Percentiles rank a stretch among this genome's conserved stretches.
These are phyloP conservation scores for Volucella zonaria DNA, from an alignment of 2,888 invertebrate genomes.

Conservation along the genomic window DNA sequence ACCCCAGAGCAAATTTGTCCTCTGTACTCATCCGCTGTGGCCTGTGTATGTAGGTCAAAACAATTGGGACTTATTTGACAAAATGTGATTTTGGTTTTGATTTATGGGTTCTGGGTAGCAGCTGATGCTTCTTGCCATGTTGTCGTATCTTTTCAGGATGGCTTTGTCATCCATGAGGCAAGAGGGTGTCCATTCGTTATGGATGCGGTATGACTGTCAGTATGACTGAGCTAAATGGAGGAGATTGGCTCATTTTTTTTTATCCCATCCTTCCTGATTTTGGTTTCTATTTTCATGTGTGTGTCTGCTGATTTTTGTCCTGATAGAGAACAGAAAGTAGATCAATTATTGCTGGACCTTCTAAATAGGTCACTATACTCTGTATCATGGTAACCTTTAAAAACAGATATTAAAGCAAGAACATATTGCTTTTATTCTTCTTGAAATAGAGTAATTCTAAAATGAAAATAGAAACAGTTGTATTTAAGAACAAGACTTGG, in stretches of 20 bases:
- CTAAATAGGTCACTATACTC: slow-evolving; percentile 41
- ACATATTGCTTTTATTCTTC: too few relatives aligned
- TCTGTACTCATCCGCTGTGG: neutral
- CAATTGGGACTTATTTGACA: slow-evolving; percentile 73
- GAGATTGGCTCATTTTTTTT: slow-evolving; percentile 46
- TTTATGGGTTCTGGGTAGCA: slow-evolving; percentile 63
- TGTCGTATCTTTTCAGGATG: slow-evolving; percentile 37
- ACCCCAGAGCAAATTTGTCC: slow-evolving; percentile 21
- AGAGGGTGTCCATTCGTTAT: slow-evolving; percentile 39
- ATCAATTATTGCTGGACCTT: slow-evolving; percentile 24
- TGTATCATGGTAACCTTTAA: too few relatives aligned
- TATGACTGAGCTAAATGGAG: slow-evolving; percentile 26
- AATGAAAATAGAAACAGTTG: too few relatives aligned
- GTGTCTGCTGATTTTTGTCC: slow-evolving; percentile 30
- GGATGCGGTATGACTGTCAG: slow-evolving; percentile 56
- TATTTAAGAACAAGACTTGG: too few relatives aligned
- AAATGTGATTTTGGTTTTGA: slow-evolving; percentile 71
- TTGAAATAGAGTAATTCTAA: too few relatives aligned
- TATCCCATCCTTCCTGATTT: slow-evolving; percentile 43
- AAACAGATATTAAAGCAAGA: too few relatives aligned
- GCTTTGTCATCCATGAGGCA: slow-evolving; percentile 20
- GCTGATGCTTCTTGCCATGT: slow-evolving; percentile 55
- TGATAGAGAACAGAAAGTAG: slow-evolving; percentile 36
- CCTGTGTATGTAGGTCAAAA: slow-evolving; percentile 64
- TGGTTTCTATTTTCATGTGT: slow-evolving; percentile 31